phyloP scores from a whole-genome alignment of 2,888 invertebrate genomes.

The Lasiommata megera region DNA sequence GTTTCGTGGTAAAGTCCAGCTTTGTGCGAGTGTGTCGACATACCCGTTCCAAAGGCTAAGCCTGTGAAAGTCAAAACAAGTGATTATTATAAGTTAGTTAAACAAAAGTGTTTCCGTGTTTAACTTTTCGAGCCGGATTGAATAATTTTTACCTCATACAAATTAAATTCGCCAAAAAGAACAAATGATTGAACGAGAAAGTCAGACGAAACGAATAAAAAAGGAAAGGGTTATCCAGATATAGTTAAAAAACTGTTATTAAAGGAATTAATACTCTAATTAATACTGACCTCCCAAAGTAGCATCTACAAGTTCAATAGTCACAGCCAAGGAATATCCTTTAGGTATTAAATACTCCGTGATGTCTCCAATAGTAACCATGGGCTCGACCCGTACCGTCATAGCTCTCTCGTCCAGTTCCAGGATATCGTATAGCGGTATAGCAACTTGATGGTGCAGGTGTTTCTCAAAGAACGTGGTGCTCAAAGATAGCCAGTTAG shows the following conservation, averaged over 20 bases:
- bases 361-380: conserved; percentile 85
- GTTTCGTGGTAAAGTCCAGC: conserved; percentile 86
- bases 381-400: conserved; percentile 84
- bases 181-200: too few species aligned
- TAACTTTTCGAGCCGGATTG: too few species aligned
- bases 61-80: conserved; percentile 49
- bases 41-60: conserved; percentile 85
- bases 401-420: conserved; percentile 78
- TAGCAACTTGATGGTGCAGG: conserved; percentile 82
- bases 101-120: too few species aligned
- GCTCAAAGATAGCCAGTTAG: conserved; percentile 86
- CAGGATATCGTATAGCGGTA: conserved; percentile 84
- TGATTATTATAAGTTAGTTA: background rate
- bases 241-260: background rate
- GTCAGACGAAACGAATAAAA: background rate
- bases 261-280: background rate
- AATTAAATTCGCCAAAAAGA: too few species aligned
- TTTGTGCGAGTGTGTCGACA: conserved; percentile 88
- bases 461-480: conserved; percentile 85
- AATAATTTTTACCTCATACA: too few species aligned
- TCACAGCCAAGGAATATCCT: conserved; percentile 85
- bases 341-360: conserved; percentile 83
- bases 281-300: conserved; percentile 80
- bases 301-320: conserved; percentile 85
- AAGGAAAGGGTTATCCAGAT: too few species aligned